Percentiles rank a stretch among this genome's conserved stretches.
Evolutionary conservation across 1,140 invertebrate genomes (phyloP).

Genomic region (Maconellicoccus hirsutus): DNA sequence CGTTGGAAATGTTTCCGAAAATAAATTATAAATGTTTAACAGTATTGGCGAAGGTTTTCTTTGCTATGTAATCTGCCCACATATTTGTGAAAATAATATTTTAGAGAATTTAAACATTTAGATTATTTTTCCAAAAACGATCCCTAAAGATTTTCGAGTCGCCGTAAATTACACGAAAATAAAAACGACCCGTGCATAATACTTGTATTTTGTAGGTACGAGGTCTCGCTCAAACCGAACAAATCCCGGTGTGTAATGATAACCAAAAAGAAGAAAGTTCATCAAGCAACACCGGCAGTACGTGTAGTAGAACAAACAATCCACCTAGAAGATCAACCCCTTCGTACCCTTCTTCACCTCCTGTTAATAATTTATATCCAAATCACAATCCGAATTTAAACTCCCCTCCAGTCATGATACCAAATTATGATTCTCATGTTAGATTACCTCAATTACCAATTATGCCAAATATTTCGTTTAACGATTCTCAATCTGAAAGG

Average conservation of each 20-base stretch:
- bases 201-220: slow-evolving; percentile 40
- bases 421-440: slow-evolving; percentile 23
- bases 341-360: neutral
- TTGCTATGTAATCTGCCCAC: no score
- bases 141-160: no score
- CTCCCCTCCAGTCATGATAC: slow-evolving; percentile 18
- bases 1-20: no score
- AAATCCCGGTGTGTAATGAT: slow-evolving; percentile 30
- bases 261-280: neutral
- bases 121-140: no score
- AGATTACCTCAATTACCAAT: slow-evolving; percentile 25
- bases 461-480: slow-evolving; percentile 24
- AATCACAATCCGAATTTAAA: neutral
- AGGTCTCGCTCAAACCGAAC: slow-evolving; percentile 59
- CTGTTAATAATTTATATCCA: neutral
- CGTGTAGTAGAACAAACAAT: slow-evolving; percentile 1
- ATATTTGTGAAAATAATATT: no score
- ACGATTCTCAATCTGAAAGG: slow-evolving; percentile 25
- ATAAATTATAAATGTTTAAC: no score
- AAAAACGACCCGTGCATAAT: no score
- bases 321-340: slow-evolving; percentile 8
- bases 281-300: neutral
- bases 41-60: no score
- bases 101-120: no score
- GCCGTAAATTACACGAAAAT: no score